Evolutionary conservation across 2,797 vertebrate genomes (phyloP).

Genomic region (Nannoperca obscura): DNA sequence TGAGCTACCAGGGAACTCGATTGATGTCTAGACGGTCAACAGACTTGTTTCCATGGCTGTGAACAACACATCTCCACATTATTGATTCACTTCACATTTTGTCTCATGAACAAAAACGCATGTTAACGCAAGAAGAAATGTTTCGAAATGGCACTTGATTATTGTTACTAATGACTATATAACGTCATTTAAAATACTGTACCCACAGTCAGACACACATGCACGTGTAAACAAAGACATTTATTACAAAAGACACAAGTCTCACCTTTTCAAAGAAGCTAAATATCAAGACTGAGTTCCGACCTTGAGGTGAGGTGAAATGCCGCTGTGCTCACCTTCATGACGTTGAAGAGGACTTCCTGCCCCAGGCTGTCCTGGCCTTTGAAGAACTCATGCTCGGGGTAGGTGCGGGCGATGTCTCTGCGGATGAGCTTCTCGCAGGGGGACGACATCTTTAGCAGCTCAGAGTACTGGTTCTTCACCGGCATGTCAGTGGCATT

Average conservation of each 20-base stretch:
- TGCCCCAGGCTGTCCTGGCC: slow-evolving; percentile 98
- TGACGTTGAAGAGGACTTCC: slow-evolving; percentile 99
- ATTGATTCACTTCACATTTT: slow-evolving; percentile 3
- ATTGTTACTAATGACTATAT: neutral
- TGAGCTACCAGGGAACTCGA: slow-evolving; percentile 9
- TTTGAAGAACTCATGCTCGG: slow-evolving; percentile 98
- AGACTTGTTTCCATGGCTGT: slow-evolving; percentile 29
- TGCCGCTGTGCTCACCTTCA: slow-evolving; percentile 90
- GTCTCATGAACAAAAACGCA: slow-evolving; percentile 26
- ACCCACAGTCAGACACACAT: neutral
- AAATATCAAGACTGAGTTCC: neutral
- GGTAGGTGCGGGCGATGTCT: slow-evolving; percentile 98
- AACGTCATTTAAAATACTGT: neutral
- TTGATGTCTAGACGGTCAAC: slow-evolving; percentile 13
- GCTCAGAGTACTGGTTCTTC: slow-evolving; percentile 98
- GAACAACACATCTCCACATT: slow-evolving; percentile 14
- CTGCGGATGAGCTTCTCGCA: slow-evolving; percentile 98
- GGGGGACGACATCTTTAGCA: slow-evolving; percentile 98
- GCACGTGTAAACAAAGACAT: neutral
- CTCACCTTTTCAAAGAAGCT: neutral
- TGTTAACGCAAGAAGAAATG: slow-evolving; percentile 7
- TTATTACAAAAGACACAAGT: neutral
- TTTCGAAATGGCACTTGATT: neutral
- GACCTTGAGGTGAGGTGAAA: neutral
- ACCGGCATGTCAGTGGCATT: slow-evolving; percentile 97